Conservation (phyloP, 2,113 vertebrate genomes). For the Romanogobio albipinnatus region DNA sequence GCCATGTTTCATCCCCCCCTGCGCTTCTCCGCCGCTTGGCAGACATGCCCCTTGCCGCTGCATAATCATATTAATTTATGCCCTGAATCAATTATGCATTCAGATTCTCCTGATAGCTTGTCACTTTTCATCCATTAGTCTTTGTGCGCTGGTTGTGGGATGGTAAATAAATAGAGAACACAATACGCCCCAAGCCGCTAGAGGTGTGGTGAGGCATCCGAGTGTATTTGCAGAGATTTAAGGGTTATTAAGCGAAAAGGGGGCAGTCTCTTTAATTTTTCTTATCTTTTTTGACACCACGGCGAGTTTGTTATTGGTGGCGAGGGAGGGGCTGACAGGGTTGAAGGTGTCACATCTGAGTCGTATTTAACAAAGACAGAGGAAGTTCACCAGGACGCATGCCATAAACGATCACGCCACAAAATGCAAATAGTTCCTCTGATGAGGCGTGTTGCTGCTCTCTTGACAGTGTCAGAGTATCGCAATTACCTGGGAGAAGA, state of each 20-base stretch:
- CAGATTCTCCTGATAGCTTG: slow-evolving; percentile 87
- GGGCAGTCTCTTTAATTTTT: slow-evolving; percentile 81
- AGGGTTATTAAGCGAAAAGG: slow-evolving; percentile 85
- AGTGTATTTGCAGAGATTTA: slow-evolving; percentile 83
- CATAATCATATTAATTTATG: slow-evolving; percentile 94
- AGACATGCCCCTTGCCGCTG: slow-evolving; percentile 81
- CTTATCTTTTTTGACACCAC: slow-evolving; percentile 81
- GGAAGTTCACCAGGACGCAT: slow-evolving; percentile 58
- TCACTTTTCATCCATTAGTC: slow-evolving; percentile 89
- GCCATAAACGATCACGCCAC: slow-evolving; percentile 42
- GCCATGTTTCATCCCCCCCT: slow-evolving; percentile 81
- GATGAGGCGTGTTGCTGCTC: slow-evolving; percentile 30
- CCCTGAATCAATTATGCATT: slow-evolving; percentile 92
- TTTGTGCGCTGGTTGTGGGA: slow-evolving; percentile 64
- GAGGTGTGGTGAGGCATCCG: slow-evolving; percentile 78
- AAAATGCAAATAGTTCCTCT: slow-evolving; percentile 49
- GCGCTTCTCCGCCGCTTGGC: slow-evolving; percentile 83
- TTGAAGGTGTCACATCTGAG: slow-evolving; percentile 76
- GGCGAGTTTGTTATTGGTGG: slow-evolving; percentile 74
- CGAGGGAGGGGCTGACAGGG: slow-evolving; percentile 66
- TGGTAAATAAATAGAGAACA: slow-evolving; percentile 63
- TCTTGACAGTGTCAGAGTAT: slow-evolving; percentile 16
- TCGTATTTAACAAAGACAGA: slow-evolving; percentile 72
- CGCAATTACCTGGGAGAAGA: slow-evolving; percentile 46
- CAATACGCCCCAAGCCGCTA: slow-evolving; percentile 81